phyloP scores from a whole-genome alignment of 92 coral and sea anemone genomes.

The Galaxea fascicularis region DNA sequence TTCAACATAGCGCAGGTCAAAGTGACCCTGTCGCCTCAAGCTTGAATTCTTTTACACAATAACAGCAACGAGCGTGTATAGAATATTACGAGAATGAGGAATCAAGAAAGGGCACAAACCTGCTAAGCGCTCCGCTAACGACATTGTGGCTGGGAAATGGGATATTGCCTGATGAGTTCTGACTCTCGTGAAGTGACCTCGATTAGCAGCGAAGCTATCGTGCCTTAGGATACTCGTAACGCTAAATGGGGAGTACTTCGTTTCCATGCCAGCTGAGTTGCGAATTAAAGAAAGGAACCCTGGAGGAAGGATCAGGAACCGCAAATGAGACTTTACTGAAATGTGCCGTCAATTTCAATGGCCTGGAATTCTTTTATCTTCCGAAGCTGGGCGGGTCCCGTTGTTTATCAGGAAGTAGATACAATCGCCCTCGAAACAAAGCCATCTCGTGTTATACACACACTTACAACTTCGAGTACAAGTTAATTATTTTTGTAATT shows the following conservation, averaged over 20 bases:
- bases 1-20: slow-evolving; percentile 46
- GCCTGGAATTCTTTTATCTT: slow-evolving; percentile 55
- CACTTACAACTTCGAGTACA: slow-evolving; percentile 29
- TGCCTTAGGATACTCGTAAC: slow-evolving; percentile 29
- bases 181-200: slow-evolving; percentile 41
- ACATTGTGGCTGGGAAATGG: slow-evolving; percentile 48
- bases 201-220: slow-evolving; percentile 37
- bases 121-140: slow-evolving; percentile 92
- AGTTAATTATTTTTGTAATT: slow-evolving; percentile 17
- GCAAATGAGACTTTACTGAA: slow-evolving; percentile 46
- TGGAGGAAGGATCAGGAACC: slow-evolving; percentile 61
- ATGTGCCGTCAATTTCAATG: slow-evolving; percentile 31
- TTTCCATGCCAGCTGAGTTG: slow-evolving; percentile 54
- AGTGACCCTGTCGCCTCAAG: slow-evolving; percentile 35
- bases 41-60: slow-evolving; percentile 1
- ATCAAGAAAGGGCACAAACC: slow-evolving; percentile 48
- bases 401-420: slow-evolving; percentile 58
- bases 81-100: neutral
- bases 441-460: slow-evolving; percentile 13
- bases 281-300: slow-evolving; percentile 43
- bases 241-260: slow-evolving; percentile 43
- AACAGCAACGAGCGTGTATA: neutral
- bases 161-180: slow-evolving; percentile 6
- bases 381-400: slow-evolving; percentile 51
- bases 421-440: slow-evolving; percentile 10